Percentiles rank a stretch among this genome's conserved stretches.
phyloP scores from a whole-genome alignment of 2,113 vertebrate genomes.

The Sitta europaea region DNA sequence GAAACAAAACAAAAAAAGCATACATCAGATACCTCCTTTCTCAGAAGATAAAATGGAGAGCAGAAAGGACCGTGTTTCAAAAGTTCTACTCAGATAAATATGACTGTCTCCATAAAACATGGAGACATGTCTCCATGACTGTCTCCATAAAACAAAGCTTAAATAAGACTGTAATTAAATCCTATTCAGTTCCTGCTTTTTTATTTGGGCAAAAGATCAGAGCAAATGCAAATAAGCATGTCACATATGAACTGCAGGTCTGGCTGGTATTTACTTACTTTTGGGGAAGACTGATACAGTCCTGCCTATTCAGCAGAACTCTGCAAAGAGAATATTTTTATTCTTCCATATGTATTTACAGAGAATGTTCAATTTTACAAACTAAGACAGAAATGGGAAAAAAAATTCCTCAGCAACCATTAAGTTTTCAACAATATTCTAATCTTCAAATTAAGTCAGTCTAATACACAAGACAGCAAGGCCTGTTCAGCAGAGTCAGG shows the following conservation, averaged over 20 bases:
- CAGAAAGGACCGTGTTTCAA: neutral
- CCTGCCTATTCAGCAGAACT: conserved; percentile 15
- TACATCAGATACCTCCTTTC: neutral
- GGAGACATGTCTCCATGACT: neutral
- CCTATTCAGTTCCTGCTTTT: conserved; percentile 6
- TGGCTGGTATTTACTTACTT: conserved; percentile 9
- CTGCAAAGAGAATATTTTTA: neutral
- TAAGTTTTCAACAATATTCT: neutral
- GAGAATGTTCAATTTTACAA: neutral
- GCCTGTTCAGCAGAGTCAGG: neutral
- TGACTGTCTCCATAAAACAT: too few species aligned
- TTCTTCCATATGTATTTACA: neutral
- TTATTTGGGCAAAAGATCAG: conserved; percentile 59
- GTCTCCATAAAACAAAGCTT: conserved; percentile 2
- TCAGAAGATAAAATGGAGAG: neutral
- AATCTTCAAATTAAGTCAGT: neutral
- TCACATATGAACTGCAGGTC: conserved; percentile 55
- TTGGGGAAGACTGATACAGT: neutral
- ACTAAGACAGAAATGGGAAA: neutral
- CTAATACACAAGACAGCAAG: neutral
- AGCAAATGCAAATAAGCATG: conserved; percentile 32
- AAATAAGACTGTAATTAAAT: conserved; percentile 25
- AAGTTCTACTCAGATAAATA: neutral
- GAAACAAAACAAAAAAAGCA: neutral
- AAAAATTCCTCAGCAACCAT: neutral